Evolutionary conservation across 2,113 vertebrate species (phyloP), one percentile per base, ranked within the genome.

Genomic region (Sisor rabdophorus): DNA sequence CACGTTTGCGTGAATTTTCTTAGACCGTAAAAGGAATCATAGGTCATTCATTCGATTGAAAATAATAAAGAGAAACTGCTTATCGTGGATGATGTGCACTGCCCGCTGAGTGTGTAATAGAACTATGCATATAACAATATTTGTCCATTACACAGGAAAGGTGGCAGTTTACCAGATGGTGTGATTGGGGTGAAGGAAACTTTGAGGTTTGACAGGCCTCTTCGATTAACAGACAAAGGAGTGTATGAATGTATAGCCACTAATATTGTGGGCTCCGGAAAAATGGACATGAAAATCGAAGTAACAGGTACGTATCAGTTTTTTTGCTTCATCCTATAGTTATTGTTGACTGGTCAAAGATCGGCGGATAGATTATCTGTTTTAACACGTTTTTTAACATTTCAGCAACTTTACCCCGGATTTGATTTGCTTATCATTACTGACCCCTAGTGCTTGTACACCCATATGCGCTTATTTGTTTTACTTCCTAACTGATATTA

Each of bases 161-260:
- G 87, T 0, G 85, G 81, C 11, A 77, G 87, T 11, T 80, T 97
- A 70, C 96, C 95, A 1, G 83, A 87, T 0, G 93, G 91, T 0
- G 90, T 92, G 2, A 32, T 53, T 1, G 83, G 77, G 11, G 85
- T 86, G 2, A 92, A 93, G 24, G 93, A 90, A 81, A 90, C 89
- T 0, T 85, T 98, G 53, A 19, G 75, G 55, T 97, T 98, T 78
- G 88, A 84, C 36, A 85, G 87, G 8, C 87, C 91, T 0, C 89
- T 97, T 1, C 81, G 54, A 5, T 0, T 61, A 0, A 86, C 87
- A 11, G 94, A 96, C 9, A 67, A 73, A 0, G 96, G 95, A 2
- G 75, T 77, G 56, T 98, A 97, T 40, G 50, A 92, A 47, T 98
- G 96, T 75, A 84, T 71, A 0, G 92, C 92, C 0, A 84, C 86